These are phyloP conservation scores for Psylliodes chrysocephalus DNA, from an alignment of 2,888 invertebrate genomes.

Conservation along the genomic window DNA sequence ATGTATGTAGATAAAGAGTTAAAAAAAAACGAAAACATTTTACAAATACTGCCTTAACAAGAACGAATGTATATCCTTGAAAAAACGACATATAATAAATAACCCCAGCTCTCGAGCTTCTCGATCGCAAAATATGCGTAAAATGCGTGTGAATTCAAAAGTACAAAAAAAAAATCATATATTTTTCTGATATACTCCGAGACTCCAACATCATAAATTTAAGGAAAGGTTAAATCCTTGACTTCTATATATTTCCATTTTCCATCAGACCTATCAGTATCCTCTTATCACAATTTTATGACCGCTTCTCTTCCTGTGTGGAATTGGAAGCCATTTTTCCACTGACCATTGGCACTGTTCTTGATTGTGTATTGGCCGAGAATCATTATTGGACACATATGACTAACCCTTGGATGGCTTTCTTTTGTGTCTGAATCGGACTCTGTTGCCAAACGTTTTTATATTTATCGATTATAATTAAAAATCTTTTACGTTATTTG, in stretches of 20 bases:
- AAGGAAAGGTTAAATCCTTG: slow-evolving; percentile 2
- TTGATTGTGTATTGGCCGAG: slow-evolving; percentile 22
- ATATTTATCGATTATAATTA: not conserved
- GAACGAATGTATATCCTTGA: not conserved
- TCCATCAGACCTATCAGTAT: slow-evolving; percentile 27
- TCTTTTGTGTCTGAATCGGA: not conserved
- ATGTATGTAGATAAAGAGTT: too few species aligned
- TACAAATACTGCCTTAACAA: not conserved
- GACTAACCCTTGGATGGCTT: slow-evolving; percentile 16
- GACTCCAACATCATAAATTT: slow-evolving; percentile 13
- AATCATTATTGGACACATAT: slow-evolving; percentile 27
- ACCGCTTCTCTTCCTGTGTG: slow-evolving; percentile 12
- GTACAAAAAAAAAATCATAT: slow-evolving; percentile 5
- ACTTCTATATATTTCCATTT: slow-evolving; percentile 29
- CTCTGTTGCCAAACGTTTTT: slow-evolving; percentile 7
- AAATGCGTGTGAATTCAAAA: not conserved
- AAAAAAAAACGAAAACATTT: not conserved
- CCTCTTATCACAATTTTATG: slow-evolving; percentile 23
- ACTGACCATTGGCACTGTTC: not conserved
- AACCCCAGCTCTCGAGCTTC: not conserved
- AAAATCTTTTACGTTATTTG: too few species aligned
- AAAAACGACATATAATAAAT: not conserved
- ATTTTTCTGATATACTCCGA: not conserved
- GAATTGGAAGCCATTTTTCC: slow-evolving; percentile 28
- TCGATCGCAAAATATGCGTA: slow-evolving; percentile 1